These are phyloP conservation scores for Panulirus ornatus DNA, from an alignment of 1,140 invertebrate species.

Conservation along the genomic window DNA sequence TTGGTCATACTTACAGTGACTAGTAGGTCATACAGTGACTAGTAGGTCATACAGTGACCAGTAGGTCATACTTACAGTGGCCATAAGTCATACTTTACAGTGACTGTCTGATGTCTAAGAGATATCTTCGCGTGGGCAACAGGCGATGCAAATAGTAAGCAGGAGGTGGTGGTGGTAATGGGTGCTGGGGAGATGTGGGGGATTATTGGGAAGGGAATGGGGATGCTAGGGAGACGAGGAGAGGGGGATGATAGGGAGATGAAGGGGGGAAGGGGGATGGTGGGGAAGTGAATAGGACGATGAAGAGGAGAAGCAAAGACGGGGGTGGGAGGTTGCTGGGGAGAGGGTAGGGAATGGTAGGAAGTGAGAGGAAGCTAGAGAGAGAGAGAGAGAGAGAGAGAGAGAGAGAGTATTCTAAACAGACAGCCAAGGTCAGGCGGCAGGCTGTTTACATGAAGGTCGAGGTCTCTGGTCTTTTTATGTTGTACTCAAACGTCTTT, in stretches of 20 bases:
- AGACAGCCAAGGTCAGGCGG: no score
- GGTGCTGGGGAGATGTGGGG: background rate
- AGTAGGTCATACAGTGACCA: no score
- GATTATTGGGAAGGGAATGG: background rate
- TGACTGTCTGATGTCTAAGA: no score
- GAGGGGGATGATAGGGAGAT: background rate
- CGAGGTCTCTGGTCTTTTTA: no score
- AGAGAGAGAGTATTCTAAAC: constrained; percentile 8
- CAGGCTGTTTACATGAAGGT: no score
- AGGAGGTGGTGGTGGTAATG: background rate
- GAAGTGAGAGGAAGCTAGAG: constrained; percentile 12
- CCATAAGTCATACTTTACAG: no score
- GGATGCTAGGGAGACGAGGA: background rate
- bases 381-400: constrained; percentile 17
- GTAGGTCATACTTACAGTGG: no score
- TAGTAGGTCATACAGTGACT: no score
- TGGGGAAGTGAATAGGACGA: background rate
- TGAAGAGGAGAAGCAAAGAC: background rate
- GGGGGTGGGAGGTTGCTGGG: background rate
- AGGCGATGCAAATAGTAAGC: background rate
- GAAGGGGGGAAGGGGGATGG: no score
- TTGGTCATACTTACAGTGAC: no score
- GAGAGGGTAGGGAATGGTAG: background rate
- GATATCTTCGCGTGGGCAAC: no score
- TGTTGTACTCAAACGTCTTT: no score